Base-by-base conservation (phyloP, 2,888 invertebrate genomes). In the Sinohyriopsis cumingii region DNA sequence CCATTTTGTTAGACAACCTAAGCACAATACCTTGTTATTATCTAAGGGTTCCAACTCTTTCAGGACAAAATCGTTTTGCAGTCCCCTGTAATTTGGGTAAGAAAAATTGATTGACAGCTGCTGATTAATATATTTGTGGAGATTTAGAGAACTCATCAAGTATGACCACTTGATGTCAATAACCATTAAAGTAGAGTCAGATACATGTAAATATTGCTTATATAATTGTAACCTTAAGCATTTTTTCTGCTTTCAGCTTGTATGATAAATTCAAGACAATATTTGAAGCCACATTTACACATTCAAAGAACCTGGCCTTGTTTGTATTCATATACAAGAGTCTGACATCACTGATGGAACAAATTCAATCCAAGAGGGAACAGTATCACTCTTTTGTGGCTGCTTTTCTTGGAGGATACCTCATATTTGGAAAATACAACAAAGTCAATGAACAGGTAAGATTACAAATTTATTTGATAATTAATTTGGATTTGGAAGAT, bases 391-490 rank as follows among this genome's bases (percentile, higher is more conserved):
- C 91, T 19, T 90, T 91, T 68, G 75, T 90, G 0, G 88, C 91
- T 6, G 91, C 91, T 5, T 89, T 90, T 66, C 71, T 89, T 45
- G 88, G 89, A 57, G 91, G 91, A 5, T 91, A 90, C 73, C 79
- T 88, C 28, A 87, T 91, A 4, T 91, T 91, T 79, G 91, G 91
- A 55, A 87, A 87, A 70, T 90, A 91, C 74, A 91, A 91, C 79
- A 90, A 90, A 80, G 90, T 91, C 45, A 91, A 91, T 81, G 91
- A 91, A 86, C 91, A 91, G 87, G 91, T 91, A 71, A 75, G 72
- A 74, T n/a, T 6, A 15, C 45, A 45, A 45, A 15, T 45, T 45
- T 45, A 3, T 33, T 33, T 33, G 33, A 33, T 45, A 45, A 15
- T 15, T 12, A 45, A 45, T 45, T 45, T 45, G 45, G 45, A 45